These are phyloP conservation scores for Zaprionus ornatus DNA, from an alignment of 1,140 invertebrate genomes.

Conservation along the genomic window DNA sequence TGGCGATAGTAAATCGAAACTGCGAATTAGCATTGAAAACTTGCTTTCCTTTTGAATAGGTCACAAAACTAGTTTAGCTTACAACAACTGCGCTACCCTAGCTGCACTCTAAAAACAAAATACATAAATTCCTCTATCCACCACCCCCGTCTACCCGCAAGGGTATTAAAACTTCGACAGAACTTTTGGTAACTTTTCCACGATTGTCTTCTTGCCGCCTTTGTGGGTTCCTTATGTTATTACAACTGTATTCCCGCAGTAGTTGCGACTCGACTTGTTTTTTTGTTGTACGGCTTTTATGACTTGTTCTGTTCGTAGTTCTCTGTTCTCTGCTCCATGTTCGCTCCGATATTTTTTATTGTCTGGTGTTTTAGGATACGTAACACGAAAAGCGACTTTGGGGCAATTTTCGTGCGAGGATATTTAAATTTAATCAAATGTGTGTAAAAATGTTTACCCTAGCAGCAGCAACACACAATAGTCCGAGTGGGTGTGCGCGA, in stretches of 20 bases:
- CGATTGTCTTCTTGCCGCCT: background rate
- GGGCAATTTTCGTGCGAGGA: slow-evolving; percentile 72
- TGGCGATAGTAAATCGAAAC: background rate
- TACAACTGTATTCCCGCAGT: background rate
- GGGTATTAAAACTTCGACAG: slow-evolving; percentile 5
- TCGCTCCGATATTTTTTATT: slow-evolving; percentile 43
- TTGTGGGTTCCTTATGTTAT: slow-evolving; percentile 3
- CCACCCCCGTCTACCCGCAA: background rate
- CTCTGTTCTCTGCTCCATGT: slow-evolving; percentile 26
- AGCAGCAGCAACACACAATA: slow-evolving; percentile 41
- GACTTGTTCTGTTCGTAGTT: slow-evolving; percentile 43
- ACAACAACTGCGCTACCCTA: background rate
- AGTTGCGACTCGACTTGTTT: slow-evolving; percentile 2
- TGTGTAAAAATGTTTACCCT: slow-evolving; percentile 78
- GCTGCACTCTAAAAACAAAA: background rate
- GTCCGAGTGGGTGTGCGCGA: slow-evolving; percentile 11
- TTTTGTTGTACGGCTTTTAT: slow-evolving; percentile 4
- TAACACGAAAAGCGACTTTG: slow-evolving; percentile 62
- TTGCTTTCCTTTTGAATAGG: background rate
- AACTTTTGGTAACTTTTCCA: background rate
- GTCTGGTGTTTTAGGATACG: slow-evolving; percentile 48
- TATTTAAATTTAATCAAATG: slow-evolving; percentile 83
- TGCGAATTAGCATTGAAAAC: background rate
- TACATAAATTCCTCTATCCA: background rate
- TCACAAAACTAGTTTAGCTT: background rate